A percentile compares a stretch with the other conserved stretches of the same genome.
These are phyloP conservation scores for Petrocephalus sullivani DNA, from an alignment of 2,797 vertebrate species.

Conservation along the genomic window DNA sequence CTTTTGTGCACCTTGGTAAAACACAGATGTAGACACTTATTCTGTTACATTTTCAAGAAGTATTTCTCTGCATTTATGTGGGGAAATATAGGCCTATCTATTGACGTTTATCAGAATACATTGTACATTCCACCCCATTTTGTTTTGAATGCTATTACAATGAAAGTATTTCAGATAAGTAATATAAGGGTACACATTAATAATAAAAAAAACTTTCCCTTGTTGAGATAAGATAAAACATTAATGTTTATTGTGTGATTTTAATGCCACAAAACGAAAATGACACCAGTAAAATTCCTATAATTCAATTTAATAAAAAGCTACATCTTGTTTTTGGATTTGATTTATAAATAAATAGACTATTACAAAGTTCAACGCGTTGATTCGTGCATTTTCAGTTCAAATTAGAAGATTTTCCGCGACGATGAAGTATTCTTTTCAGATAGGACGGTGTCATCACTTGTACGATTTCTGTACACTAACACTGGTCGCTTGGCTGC, in stretches of 20 bases:
- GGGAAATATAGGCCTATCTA: background rate
- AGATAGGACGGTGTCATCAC: background rate
- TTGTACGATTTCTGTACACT: background rate
- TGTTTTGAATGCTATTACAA: background rate
- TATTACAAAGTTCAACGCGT: background rate
- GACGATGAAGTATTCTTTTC: background rate
- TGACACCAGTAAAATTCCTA: too few species aligned
- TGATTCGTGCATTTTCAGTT: background rate
- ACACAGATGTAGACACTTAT: background rate
- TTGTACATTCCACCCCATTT: background rate
- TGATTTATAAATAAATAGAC: background rate
- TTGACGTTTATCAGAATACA: constrained; percentile 1
- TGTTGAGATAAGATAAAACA: constrained; percentile 10
- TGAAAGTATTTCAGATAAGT: background rate
- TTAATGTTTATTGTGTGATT: background rate
- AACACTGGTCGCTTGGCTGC: background rate
- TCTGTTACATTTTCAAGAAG: background rate
- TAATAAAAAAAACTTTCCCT: background rate
- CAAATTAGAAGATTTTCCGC: background rate
- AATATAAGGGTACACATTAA: background rate
- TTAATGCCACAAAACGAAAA: background rate
- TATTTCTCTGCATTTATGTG: background rate
- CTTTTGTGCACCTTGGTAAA: background rate
- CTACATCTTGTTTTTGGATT: background rate
- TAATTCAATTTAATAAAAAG: background rate